A percentile compares a stretch with the other conserved stretches of the same genome.
phyloP scores from a whole-genome alignment of 1,140 invertebrate species.

The Magallana gigas region DNA sequence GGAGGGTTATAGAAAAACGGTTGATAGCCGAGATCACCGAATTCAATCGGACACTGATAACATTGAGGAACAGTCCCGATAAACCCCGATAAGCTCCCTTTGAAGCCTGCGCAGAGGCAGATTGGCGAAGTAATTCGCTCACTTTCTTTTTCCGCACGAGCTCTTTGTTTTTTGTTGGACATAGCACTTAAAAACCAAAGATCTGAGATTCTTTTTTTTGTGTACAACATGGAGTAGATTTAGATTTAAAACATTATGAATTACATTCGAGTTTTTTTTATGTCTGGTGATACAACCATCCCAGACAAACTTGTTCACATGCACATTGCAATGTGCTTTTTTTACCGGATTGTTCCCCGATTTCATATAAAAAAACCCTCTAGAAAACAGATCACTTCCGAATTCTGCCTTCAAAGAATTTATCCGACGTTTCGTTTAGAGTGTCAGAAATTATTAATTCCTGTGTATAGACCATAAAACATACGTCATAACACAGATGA shows the following conservation, averaged over 20 bases:
- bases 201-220: constrained; percentile 5
- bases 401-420: constrained; percentile 12
- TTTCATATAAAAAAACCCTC: not conserved
- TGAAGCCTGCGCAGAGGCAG: not conserved
- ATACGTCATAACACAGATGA: not conserved
- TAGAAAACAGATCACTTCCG: constrained; percentile 11
- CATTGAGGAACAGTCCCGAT: constrained; percentile 16
- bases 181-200: constrained; percentile 28
- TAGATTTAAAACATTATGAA: constrained; percentile 33
- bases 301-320: constrained; percentile 27
- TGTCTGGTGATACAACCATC: constrained; percentile 13
- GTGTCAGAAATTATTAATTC: constrained; percentile 15
- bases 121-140: constrained; percentile 35
- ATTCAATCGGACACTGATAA: constrained; percentile 10
- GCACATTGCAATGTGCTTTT: constrained; percentile 11
- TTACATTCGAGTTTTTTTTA: not conserved
- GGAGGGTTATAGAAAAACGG: not conserved
- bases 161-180: constrained; percentile 30
- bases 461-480: not conserved
- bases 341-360: not conserved
- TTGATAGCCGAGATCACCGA: constrained; percentile 8
- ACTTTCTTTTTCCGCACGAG: constrained; percentile 37
- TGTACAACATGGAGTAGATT: constrained; percentile 5
- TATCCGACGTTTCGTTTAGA: not conserved
- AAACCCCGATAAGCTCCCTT: constrained; percentile 4